Evolutionary conservation across 2,797 vertebrate genomes (phyloP).

Genomic region (Ispidina picta): DNA sequence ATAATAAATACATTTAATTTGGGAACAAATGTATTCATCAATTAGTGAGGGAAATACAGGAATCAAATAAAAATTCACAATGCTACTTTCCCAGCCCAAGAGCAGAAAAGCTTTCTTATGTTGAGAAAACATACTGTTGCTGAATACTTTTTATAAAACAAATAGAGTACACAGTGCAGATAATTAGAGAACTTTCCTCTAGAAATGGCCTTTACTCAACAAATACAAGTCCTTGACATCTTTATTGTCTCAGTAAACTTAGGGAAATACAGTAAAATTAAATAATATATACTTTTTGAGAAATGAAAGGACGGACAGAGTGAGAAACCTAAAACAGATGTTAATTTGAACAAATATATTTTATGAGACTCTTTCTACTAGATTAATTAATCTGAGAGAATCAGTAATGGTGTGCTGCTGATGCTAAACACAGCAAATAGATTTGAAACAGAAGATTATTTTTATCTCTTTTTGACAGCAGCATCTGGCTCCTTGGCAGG

Average conservation of each 20-base stretch:
- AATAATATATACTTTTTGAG: not conserved
- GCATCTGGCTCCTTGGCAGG: slow-evolving; percentile 46
- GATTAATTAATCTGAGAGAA: slow-evolving; percentile 63
- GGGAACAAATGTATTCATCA: slow-evolving; percentile 5
- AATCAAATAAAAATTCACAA: not conserved
- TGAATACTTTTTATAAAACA: not conserved
- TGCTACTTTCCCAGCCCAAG: not conserved
- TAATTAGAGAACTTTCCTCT: not conserved
- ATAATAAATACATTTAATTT: slow-evolving; percentile 1
- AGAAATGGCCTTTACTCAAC: not conserved
- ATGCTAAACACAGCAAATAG: slow-evolving; percentile 29
- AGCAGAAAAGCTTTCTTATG: not conserved
- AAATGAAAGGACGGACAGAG: not conserved
- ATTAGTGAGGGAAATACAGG: not conserved
- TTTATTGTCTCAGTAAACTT: slow-evolving; percentile 11
- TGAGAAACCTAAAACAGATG: slow-evolving; percentile 44
- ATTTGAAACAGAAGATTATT: not conserved
- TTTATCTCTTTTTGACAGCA: slow-evolving; percentile 35
- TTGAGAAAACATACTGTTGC: not conserved
- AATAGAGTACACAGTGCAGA: not conserved
- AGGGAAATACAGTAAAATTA: not conserved
- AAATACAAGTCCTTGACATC: not conserved
- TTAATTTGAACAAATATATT: slow-evolving; percentile 37
- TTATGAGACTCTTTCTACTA: slow-evolving; percentile 47
- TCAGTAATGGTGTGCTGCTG: not conserved